Conservation (phyloP, 2,797 vertebrate species). For the Chaetodon trifasciatus region DNA sequence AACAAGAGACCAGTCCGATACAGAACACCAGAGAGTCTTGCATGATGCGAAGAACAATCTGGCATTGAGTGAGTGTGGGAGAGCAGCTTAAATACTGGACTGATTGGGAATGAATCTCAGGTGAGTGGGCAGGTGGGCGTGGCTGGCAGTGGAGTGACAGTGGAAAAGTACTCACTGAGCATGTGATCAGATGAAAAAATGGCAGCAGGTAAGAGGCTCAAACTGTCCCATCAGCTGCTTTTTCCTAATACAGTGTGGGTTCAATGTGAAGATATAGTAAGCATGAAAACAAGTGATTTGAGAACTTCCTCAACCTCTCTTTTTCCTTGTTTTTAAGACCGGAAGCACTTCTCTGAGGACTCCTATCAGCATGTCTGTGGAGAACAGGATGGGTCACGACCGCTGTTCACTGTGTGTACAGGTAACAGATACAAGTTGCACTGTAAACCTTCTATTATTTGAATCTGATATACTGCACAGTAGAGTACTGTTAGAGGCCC, state of each 20-base stretch:
- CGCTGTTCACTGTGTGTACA: slow-evolving; percentile 79
- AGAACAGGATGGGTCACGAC: too few relatives aligned
- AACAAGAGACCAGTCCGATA: too few relatives aligned
- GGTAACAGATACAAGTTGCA: slow-evolving; percentile 57
- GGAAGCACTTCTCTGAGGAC: slow-evolving; percentile 68
- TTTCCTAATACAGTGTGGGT: neutral
- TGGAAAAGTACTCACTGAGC: too few relatives aligned
- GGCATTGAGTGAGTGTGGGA: too few relatives aligned
- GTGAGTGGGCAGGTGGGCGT: too few relatives aligned
- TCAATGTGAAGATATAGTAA: neutral
- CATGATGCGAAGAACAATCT: too few relatives aligned
- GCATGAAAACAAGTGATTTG: neutral
- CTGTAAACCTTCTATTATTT: neutral
- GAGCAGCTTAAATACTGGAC: too few relatives aligned
- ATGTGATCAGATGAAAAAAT: too few relatives aligned
- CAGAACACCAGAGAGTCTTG: too few relatives aligned
- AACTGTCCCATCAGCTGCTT: neutral
- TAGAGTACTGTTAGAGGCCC: neutral
- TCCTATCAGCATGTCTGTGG: slow-evolving; percentile 88
- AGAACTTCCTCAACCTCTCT: neutral
- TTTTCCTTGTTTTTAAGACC: neutral
- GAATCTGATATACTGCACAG: neutral
- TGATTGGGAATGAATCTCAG: too few relatives aligned
- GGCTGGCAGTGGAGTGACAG: too few relatives aligned
- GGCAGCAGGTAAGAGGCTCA: too few relatives aligned